Base-by-base conservation (phyloP, 2,797 vertebrate species). In the Urocyon cinereoargenteus region DNA sequence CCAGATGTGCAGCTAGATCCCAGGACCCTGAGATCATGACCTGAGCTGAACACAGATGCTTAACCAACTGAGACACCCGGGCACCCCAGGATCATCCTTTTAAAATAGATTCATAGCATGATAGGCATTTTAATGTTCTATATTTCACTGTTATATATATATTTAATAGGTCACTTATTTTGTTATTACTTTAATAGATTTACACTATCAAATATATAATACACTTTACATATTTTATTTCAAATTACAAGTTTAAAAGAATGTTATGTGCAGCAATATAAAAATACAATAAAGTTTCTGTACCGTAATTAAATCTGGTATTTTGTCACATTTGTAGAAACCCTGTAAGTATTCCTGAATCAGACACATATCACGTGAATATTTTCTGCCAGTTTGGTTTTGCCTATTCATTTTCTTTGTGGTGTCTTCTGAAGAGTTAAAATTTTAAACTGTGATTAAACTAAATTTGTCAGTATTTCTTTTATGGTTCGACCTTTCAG, bases 91-190 rank as follows among this genome's bases (percentile, higher is more conserved):
- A 45, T 45, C 40, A 45, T 45, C 40, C 40, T 45, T 45, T 91
- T 79, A 49, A 84, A 61, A 93, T 1, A 21, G 45, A 90, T 16
- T 10, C 51, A 49, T 15, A 53, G 9, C n/a, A 57, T 12, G 9
- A 22, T 34, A 49, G 40, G 11, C 40, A 26, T 79, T 94, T 84
- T 84, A 66, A 82, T 28, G 28, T 28, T 61, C 34, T 75, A 4
- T 81, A 36, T 75, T 73, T 83, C 59, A 92, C n/a, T 24, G 28
- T 73, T 87, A 59, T 19, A 88, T 83, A 70, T 87, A 88, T 83
- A 70, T 87, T 87, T 62, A 83, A 59, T 55, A 83, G 22, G 26
- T 40, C 72, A 53, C 9, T n/a, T 79, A 73, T 51, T 77, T 72
- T 81, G 0, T 28, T 45, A 78, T 61, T 90, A 0, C 16, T 94